phyloP scores from a whole-genome alignment of 2,797 vertebrate genomes.

The Ptychobarbus kaznakovi region DNA sequence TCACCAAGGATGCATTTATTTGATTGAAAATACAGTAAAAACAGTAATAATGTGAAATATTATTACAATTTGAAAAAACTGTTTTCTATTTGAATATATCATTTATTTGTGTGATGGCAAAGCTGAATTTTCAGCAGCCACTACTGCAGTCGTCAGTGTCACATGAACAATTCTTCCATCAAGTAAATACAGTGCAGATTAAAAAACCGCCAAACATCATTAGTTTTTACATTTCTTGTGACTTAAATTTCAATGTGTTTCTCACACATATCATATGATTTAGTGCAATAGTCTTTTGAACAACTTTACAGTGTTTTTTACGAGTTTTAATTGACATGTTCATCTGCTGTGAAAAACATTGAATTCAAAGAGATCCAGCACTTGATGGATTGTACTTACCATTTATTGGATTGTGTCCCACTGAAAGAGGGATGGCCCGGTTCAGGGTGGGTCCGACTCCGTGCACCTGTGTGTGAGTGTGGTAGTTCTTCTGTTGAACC shows the following conservation, averaged over 20 bases:
- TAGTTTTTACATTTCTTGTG: background rate
- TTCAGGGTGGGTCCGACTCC: constrained; percentile 80
- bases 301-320: background rate
- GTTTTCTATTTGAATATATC: background rate
- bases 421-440: constrained; percentile 83
- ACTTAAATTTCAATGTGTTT: background rate
- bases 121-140: background rate
- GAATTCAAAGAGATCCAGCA: background rate
- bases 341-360: background rate
- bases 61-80: background rate
- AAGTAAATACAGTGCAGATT: background rate
- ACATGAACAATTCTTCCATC: background rate
- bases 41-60: background rate
- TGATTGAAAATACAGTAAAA: background rate
- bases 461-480: constrained; percentile 79
- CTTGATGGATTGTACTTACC: constrained; percentile 79
- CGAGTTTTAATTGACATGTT: background rate
- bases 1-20: background rate
- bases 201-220: background rate
- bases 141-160: background rate
- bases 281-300: background rate
- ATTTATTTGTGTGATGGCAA: background rate
- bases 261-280: background rate
- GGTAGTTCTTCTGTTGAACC: constrained; percentile 91
- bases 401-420: constrained; percentile 82